Percentiles rank a stretch among this genome's conserved stretches.
Evolutionary conservation across 2,113 vertebrate genomes (phyloP).

Genomic region (Pelecanoides urinatrix): DNA sequence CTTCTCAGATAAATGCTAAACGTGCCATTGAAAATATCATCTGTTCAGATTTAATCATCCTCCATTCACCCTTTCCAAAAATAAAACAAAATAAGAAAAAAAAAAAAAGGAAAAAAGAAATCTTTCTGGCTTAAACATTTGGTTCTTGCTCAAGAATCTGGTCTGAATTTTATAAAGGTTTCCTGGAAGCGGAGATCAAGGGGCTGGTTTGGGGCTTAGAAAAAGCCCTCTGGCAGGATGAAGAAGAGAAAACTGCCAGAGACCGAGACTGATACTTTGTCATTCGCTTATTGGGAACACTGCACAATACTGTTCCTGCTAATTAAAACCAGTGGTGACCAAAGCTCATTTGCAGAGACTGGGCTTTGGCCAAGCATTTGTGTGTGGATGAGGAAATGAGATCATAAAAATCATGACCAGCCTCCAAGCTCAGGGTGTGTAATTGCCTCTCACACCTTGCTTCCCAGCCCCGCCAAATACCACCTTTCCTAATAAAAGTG

Average conservation of each 20-base stretch:
- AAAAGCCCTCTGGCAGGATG: slow-evolving; percentile 52
- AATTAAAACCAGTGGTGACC: slow-evolving; percentile 70
- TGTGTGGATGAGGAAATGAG: slow-evolving; percentile 62
- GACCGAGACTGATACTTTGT: slow-evolving; percentile 56
- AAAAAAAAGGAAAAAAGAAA: background rate
- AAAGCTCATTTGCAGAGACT: slow-evolving; percentile 50
- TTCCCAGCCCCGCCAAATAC: background rate
- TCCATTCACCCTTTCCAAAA: slow-evolving; percentile 33
- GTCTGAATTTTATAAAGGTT: slow-evolving; percentile 61
- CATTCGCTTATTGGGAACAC: slow-evolving; percentile 58
- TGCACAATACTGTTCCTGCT: slow-evolving; percentile 46
- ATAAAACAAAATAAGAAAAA: background rate
- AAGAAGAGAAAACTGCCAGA: slow-evolving; percentile 58
- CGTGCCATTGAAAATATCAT: slow-evolving; percentile 33
- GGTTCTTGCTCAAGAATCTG: slow-evolving; percentile 64
- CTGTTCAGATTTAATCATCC: slow-evolving; percentile 6
- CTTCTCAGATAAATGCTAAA: slow-evolving; percentile 9
- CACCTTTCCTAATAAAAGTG: background rate
- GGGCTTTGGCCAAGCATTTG: slow-evolving; percentile 2
- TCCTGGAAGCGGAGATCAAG: slow-evolving; percentile 68
- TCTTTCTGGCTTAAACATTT: slow-evolving; percentile 56
- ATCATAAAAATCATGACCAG: slow-evolving; percentile 24
- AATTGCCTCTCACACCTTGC: slow-evolving; percentile 53
- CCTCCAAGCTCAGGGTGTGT: background rate
- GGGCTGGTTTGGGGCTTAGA: slow-evolving; percentile 44